Evolutionary conservation across 1,140 invertebrate genomes (phyloP).

Genomic region (Nasonia giraulti): DNA sequence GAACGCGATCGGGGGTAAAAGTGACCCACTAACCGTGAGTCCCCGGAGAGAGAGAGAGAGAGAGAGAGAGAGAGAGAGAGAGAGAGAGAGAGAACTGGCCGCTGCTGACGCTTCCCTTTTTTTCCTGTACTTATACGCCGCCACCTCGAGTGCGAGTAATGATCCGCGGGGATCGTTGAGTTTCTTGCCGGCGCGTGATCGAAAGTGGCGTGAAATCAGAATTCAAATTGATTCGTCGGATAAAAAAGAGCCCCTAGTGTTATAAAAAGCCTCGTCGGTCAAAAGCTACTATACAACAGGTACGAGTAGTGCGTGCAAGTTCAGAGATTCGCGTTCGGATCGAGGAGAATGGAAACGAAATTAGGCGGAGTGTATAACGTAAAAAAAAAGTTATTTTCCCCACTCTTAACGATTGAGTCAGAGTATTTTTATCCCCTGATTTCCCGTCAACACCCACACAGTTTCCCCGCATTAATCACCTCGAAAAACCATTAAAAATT

Average conservation of each 20-base stretch:
- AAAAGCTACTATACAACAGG: no score
- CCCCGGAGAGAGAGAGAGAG: not conserved
- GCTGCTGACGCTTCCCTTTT: not conserved
- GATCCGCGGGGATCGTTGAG: not conserved
- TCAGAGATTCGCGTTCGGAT: not conserved
- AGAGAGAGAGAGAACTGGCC: not conserved
- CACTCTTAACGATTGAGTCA: not conserved
- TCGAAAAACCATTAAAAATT: no score
- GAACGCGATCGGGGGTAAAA: slow-evolving; percentile 55
- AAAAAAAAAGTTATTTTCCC: not conserved
- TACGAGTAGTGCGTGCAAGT: no score
- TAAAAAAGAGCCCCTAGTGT: no score
- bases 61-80: not conserved
- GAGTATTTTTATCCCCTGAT: no score
- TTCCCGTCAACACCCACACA: no score
- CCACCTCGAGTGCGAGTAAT: no score
- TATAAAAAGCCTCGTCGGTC: no score
- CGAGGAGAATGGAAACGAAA: slow-evolving; percentile 16
- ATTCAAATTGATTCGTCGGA: no score
- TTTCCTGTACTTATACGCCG: not conserved
- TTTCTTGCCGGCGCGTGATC: not conserved
- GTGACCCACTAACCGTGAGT: slow-evolving; percentile 55
- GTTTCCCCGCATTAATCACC: no score
- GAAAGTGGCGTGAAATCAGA: not conserved
- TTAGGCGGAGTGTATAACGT: not conserved